Evolutionary conservation across 2,797 vertebrate genomes (phyloP).

Genomic region (Loris lydekkerianus): DNA sequence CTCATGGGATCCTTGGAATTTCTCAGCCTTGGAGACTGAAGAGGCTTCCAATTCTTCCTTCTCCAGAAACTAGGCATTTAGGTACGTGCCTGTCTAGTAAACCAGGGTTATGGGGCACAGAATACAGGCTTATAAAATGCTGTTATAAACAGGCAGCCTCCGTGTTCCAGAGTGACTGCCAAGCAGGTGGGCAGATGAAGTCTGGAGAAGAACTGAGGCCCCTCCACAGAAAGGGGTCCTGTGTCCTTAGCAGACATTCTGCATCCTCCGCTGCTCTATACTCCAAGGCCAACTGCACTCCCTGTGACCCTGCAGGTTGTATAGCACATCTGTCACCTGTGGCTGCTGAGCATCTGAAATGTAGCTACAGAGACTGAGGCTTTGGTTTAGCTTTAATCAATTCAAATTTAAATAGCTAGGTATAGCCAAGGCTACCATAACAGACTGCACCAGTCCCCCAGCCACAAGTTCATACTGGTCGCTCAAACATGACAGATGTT

Average conservation of each 20-base stretch:
- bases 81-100: not conserved
- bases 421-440: not conserved
- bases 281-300: not conserved
- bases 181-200: not conserved
- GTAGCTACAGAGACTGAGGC: not conserved
- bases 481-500: not conserved
- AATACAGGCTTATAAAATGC: not conserved
- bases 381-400: not conserved
- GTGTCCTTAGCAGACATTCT: not conserved
- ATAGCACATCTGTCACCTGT: not conserved
- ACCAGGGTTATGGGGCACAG: not conserved
- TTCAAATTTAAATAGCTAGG: constrained; percentile 24
- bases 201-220: not conserved
- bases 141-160: not conserved
- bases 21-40: not conserved
- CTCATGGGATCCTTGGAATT: not conserved
- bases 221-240: not conserved
- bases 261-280: not conserved
- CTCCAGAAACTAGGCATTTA: not conserved
- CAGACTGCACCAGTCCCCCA: not conserved
- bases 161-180: not conserved
- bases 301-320: not conserved
- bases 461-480: not conserved
- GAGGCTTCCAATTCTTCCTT: not conserved
- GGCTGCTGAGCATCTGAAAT: not conserved